Evolutionary conservation across 1,140 invertebrate genomes (phyloP), one percentile per base, ranked within the genome.

Genomic region (Lasaia peninsularis): DNA sequence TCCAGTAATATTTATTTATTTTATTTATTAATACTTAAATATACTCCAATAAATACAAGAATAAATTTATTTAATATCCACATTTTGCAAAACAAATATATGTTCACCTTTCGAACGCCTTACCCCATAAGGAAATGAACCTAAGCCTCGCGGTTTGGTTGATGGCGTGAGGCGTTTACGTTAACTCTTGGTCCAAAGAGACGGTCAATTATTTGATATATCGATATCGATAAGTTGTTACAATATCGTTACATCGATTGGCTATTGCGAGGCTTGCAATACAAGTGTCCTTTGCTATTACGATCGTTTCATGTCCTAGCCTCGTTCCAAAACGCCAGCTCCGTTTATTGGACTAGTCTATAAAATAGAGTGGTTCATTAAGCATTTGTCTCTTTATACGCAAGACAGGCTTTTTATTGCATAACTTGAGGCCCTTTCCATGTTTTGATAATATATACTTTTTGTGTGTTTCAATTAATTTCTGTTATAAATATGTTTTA

Each of bases 281-380:
- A 67, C 79, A 80, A 84, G 81, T 87, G 84, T 87, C 81, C 79
- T 84, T 84, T 84, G 74, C 58, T 73, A 71, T 73, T 72, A 75
- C 63, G 69, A 70, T 67, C 73, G 63, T 67, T 75, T 71, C 71
- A 60, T 71, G 72, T 68, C 64, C 62, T 71, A 67, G 63, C 58
- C 67, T 69, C 72, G 73, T 71, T 77, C 71, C 70, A 62, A 78
- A 79, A 75, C 73, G 69, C 68, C 78, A 69, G 62, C 56, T 73
- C 56, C 62, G 56, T 78, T 87, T 84, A 87, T 81, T 74, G 75
- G 68, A 73, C 79, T 70, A 75, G 73, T 70, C 73, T 52, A 83
- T 87, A 87, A 87, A 79, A 72, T 73, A 78, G 76, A 82, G 75
- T 81, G 78, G 80, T 78, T 84, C 78, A 83, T 87, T 85, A 80